These are phyloP conservation scores for Sminthurinus aureus DNA, from an alignment of 2,888 invertebrate genomes.

Conservation along the genomic window DNA sequence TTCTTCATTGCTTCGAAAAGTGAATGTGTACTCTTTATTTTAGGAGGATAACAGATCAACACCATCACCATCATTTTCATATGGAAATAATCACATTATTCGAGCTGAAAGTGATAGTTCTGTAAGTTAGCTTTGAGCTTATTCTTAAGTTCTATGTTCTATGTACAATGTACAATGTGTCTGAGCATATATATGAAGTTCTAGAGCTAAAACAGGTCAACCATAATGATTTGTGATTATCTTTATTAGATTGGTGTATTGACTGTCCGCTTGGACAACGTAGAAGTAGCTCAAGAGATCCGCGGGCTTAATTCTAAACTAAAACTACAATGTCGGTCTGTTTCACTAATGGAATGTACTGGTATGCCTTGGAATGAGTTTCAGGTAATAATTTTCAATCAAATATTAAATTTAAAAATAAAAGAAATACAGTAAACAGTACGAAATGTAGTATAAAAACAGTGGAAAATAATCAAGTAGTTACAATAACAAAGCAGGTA, in stretches of 20 bases:
- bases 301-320: slow-evolving; percentile 72
- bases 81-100: slow-evolving; percentile 18
- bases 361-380: slow-evolving; percentile 94
- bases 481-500: too few relatives aligned
- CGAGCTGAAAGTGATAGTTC: slow-evolving; percentile 41
- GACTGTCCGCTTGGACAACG: slow-evolving; percentile 75
- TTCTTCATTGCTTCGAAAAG: too few relatives aligned
- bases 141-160: too few relatives aligned
- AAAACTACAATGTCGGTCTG: slow-evolving; percentile 74
- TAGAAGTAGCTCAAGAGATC: slow-evolving; percentile 77
- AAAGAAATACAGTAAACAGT: too few relatives aligned
- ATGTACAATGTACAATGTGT: too few relatives aligned
- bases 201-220: too few relatives aligned
- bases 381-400: slow-evolving; percentile 73
- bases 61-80: slow-evolving; percentile 42
- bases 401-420: too few relatives aligned
- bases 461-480: too few relatives aligned
- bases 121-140: slow-evolving; percentile 29
- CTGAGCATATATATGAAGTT: too few relatives aligned
- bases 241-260: slow-evolving; percentile 66
- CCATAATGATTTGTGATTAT: neutral
- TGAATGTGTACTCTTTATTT: too few relatives aligned
- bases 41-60: slow-evolving; percentile 42
- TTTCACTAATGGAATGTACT: slow-evolving; percentile 82
- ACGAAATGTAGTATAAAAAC: too few relatives aligned